Evolutionary conservation across 2,888 invertebrate genomes (phyloP), one percentile per base, ranked within the genome.

Genomic region (Tetragonula carbonaria): DNA sequence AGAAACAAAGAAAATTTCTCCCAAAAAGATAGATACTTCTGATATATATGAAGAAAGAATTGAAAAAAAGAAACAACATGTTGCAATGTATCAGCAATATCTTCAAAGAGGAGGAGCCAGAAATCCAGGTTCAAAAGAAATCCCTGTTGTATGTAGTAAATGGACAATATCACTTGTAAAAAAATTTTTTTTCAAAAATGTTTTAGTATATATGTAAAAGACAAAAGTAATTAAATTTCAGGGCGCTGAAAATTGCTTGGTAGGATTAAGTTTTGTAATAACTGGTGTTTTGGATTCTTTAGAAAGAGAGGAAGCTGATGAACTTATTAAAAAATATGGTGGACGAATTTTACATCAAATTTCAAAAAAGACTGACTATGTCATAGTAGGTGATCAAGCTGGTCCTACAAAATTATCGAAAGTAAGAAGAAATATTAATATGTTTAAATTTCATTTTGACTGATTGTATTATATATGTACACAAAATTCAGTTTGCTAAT

Each of bases 281-380:
- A 98, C 98, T 62, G 99, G 98, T 55, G 97, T 98, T 2, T 95
- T 98, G 68, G 98, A 99, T 92, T 98, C 98, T 0, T 95, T 99
- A 88, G 98, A 98, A 90, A 96, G 97, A 21, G 97, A 98, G 8
- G 98, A 98, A 91, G 96, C 97, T 6, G 96, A 96, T 57, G 96
- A 96, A 1, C 95, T 98, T 11, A 96, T 99, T 21, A 96, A 96
- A 79, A 96, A 97, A 88, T 97, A 97, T 94, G 98, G 98, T 0
- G 99, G 98, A 0, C 96, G 96, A 92, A 96, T 97, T 2, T 97
- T 97, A 83, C 96, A 95, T 63, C 95, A 96, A 66, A 95, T 99
- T 33, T 98, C 98, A 82, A 97, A 96, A 91, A 97, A 97, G 95
- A 97, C 98, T 13, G 96, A 96, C 89, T 98, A 98, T 94, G 93